phyloP scores from a whole-genome alignment of 2,888 invertebrate species.

The Sarcophaga caerulescens region DNA sequence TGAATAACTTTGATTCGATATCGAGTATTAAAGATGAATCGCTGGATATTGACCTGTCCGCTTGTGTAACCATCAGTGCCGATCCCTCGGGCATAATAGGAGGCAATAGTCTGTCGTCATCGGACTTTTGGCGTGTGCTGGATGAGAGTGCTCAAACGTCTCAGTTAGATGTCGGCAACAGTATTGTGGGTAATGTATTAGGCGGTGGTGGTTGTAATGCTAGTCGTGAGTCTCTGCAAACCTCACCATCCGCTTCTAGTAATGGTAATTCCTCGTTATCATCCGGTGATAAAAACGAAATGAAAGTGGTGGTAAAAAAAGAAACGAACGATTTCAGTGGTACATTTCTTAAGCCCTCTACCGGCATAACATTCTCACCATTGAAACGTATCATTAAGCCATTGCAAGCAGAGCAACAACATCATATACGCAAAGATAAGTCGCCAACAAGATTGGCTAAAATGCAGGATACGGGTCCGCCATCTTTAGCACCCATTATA shows the following conservation, averaged over 20 bases:
- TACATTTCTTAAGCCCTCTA: conserved; percentile 74
- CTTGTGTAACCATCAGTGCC: conserved; percentile 79
- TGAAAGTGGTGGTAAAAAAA: conserved; percentile 67
- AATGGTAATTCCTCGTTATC: conserved; percentile 23
- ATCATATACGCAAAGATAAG: conserved; percentile 60
- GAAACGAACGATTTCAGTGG: conserved; percentile 74
- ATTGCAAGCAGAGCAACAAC: conserved; percentile 54
- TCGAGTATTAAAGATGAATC: conserved; percentile 81
- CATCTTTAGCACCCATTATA: conserved; percentile 56
- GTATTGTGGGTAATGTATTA: conserved; percentile 55
- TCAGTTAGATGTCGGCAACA: conserved; percentile 72
- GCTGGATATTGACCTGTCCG: conserved; percentile 79
- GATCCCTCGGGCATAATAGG: conserved; percentile 76
- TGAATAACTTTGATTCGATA: conserved; percentile 80
- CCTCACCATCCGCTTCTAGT: conserved; percentile 33
- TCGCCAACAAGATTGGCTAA: conserved; percentile 36
- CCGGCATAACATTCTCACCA: conserved; percentile 71
- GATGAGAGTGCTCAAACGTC: conserved; percentile 79
- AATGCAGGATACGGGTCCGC: conserved; percentile 49
- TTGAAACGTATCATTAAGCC: conserved; percentile 72
- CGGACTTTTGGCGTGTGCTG: conserved; percentile 80
- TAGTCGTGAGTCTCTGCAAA: conserved; percentile 42
- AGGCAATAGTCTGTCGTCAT: conserved; percentile 78
- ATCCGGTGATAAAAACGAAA: conserved; percentile 42
- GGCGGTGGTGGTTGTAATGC: conserved; percentile 45